Evolutionary conservation across 2,113 vertebrate genomes (phyloP).

Genomic region (Menidia beryllina): DNA sequence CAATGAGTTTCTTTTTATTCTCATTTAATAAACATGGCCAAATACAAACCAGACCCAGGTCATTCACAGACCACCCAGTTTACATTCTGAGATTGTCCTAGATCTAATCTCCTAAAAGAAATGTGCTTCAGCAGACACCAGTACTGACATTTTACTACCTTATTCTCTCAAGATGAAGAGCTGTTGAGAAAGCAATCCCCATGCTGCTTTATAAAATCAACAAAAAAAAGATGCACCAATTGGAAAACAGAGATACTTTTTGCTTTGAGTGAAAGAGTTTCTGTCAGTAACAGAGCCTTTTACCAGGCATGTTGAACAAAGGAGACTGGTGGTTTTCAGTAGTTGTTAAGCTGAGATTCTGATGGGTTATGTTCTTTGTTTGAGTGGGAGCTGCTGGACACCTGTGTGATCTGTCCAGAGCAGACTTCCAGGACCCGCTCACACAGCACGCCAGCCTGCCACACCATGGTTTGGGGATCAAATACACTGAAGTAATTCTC

Average conservation of each 20-base stretch:
- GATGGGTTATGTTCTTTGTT: constrained; percentile 42
- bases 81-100: constrained; percentile 48
- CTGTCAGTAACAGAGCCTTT: neutral
- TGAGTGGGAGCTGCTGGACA: constrained; percentile 58
- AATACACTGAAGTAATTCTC: constrained; percentile 60
- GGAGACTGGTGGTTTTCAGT: constrained; percentile 5
- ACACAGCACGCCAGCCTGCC: constrained; percentile 33
- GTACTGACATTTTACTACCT: constrained; percentile 38
- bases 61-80: constrained; percentile 67
- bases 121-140: constrained; percentile 14
- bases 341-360: constrained; percentile 14
- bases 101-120: constrained; percentile 44
- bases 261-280: constrained; percentile 8
- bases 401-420: constrained; percentile 47
- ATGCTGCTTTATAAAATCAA: neutral
- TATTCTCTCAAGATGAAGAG: constrained; percentile 48
- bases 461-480: constrained; percentile 55
- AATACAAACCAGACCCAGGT: constrained; percentile 34
- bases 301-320: neutral
- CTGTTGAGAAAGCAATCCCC: constrained; percentile 26
- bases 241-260: constrained; percentile 22
- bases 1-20: constrained; percentile 67
- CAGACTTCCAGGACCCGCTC: constrained; percentile 53
- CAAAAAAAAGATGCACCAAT: constrained; percentile 24
- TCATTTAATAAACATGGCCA: constrained; percentile 71